Conservation (phyloP, 2,113 vertebrate species). For the Zapus hudsonius region DNA sequence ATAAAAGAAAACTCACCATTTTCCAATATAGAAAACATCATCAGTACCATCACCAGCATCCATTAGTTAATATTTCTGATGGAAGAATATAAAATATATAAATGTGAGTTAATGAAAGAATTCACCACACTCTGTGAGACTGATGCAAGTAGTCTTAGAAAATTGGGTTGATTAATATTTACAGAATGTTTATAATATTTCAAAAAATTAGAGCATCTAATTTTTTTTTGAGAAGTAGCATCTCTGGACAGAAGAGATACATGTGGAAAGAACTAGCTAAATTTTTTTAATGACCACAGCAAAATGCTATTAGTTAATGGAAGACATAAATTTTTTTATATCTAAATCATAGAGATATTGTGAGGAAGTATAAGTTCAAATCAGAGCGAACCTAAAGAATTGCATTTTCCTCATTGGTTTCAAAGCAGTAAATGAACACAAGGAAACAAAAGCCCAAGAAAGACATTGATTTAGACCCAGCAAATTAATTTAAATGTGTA, state of each 20-base stretch:
- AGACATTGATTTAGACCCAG: conserved; percentile 54
- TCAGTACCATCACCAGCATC: neutral
- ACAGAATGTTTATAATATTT: neutral
- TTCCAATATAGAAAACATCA: neutral
- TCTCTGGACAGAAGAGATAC: neutral
- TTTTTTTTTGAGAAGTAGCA: neutral
- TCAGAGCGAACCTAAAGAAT: conserved; percentile 3
- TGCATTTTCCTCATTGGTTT: conserved; percentile 27
- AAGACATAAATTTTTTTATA: neutral
- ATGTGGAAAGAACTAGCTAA: neutral
- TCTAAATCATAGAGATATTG: neutral
- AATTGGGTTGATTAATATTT: neutral
- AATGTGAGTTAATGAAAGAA: neutral
- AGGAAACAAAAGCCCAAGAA: conserved; percentile 36
- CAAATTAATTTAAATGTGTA: conserved; percentile 54
- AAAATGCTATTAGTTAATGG: neutral
- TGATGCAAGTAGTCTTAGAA: neutral
- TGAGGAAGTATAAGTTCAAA: conserved; percentile 21
- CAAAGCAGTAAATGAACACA: conserved; percentile 46
- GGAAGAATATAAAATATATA: neutral
- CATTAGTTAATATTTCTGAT: neutral
- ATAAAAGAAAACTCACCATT: neutral
- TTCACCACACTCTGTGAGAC: neutral
- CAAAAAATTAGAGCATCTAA: neutral
- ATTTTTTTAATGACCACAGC: neutral